These are phyloP conservation scores for Gulo gulo DNA, from an alignment of 2,113 vertebrate species.

Conservation along the genomic window DNA sequence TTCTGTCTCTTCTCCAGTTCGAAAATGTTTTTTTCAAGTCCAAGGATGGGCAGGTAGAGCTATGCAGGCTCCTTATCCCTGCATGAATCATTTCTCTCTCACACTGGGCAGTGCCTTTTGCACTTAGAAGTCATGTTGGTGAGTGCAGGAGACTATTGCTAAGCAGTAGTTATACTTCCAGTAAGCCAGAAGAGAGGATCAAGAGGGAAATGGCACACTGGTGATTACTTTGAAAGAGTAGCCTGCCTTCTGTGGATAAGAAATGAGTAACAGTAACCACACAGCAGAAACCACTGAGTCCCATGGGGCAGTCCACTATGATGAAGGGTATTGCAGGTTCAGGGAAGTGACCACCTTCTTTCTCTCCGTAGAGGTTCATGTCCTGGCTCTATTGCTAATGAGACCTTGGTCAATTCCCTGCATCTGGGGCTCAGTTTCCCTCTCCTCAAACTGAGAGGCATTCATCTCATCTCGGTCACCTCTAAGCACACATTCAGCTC, in stretches of 20 bases:
- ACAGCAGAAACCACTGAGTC: background rate
- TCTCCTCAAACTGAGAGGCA: background rate
- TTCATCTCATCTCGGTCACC: background rate
- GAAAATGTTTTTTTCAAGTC: background rate
- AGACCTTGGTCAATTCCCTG: background rate
- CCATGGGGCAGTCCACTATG: background rate
- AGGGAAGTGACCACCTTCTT: background rate
- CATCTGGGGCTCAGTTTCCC: constrained; percentile 22
- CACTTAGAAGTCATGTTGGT: background rate
- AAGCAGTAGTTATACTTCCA: background rate
- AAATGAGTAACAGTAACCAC: background rate
- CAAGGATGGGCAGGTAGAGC: background rate
- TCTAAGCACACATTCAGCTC: background rate
- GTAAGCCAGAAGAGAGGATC: background rate
- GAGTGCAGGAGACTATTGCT: background rate
- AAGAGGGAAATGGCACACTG: background rate
- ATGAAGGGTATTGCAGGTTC: background rate
- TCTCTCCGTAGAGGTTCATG: accelerated
- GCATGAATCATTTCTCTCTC: background rate
- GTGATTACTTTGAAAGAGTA: background rate
- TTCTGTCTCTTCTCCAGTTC: background rate
- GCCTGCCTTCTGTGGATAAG: background rate
- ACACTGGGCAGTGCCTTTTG: background rate
- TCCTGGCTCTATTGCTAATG: background rate
- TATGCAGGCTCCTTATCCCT: background rate